A percentile compares a stretch with the other conserved stretches of the same genome.
Conservation (phyloP, 2,888 invertebrate genomes). For the Sphaerophoria taeniata region DNA sequence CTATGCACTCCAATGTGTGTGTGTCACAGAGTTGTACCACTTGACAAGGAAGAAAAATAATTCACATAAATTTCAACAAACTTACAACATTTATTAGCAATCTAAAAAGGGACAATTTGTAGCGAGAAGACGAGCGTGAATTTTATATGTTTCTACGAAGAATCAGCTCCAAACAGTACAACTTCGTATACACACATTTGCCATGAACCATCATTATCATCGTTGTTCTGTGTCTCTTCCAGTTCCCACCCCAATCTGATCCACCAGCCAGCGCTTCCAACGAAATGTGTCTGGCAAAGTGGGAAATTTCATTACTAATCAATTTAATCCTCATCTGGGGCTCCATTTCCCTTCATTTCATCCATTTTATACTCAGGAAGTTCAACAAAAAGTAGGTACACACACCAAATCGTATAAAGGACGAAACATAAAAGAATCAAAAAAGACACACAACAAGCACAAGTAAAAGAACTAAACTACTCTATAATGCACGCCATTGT, state of each 20-base stretch:
- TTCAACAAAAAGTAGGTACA: slow-evolving; percentile 48
- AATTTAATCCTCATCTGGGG: slow-evolving; percentile 77
- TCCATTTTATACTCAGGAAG: slow-evolving; percentile 68
- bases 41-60: slow-evolving; percentile 69
- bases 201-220: slow-evolving; percentile 50
- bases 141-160: slow-evolving; percentile 27
- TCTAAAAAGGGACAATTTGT: slow-evolving; percentile 72
- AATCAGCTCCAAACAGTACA: slow-evolving; percentile 25
- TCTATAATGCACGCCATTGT: slow-evolving; percentile 67
- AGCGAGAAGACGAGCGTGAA: slow-evolving; percentile 27
- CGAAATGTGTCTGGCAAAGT: slow-evolving; percentile 73
- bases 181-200: slow-evolving; percentile 51
- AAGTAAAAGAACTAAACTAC: slow-evolving; percentile 36
- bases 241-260: not conserved
- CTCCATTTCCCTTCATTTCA: slow-evolving; percentile 75
- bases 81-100: slow-evolving; percentile 75
- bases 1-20: not conserved
- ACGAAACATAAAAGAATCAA: slow-evolving; percentile 28
- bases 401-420: slow-evolving; percentile 26
- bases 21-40: slow-evolving; percentile 22
- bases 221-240: not conserved
- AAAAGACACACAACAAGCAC: slow-evolving; percentile 19
- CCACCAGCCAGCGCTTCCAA: not conserved
- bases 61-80: slow-evolving; percentile 74
- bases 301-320: slow-evolving; percentile 77